Evolutionary conservation across 2,888 invertebrate genomes (phyloP), one percentile per base, ranked within the genome.

Genomic region (Mimumesa dahlbomi): DNA sequence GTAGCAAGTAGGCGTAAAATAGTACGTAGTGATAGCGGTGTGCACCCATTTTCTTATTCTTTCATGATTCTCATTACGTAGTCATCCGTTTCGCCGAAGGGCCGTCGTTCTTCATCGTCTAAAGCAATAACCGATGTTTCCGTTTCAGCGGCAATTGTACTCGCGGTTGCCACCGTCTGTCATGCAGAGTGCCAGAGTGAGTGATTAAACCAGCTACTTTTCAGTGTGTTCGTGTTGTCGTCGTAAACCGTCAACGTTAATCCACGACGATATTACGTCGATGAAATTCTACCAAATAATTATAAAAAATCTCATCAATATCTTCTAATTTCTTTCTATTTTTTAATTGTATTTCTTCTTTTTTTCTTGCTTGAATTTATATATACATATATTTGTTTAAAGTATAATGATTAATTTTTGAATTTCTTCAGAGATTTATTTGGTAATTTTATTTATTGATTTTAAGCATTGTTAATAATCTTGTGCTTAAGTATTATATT

Each of bases 151-250:
- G 84, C 85, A 82, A 85, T 88, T 83, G 79, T 88, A 81, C 85
- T 89, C 71, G 85, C 87, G 74, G 83, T 87, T 81, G 85, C 84
- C 82, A 85, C 81, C 81, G 79, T 85, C 84, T 88, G 88, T 81
- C 84, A 81, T 75, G 88, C 87, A 66, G 89, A 89, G 75, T 89
- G 89, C 80, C 89, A 89, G 78, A 89, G 89, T 89, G 75, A 89
- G 89, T 88, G 73, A 80, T 74, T 75, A 73, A 67, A 31, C 50
- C 62, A 73, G 75, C 62, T 79, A 74, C 67, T 54, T 62, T 52
- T 64, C 69, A 59, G 53, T 71, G 48, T 68, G 54, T 66, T 48
- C 66, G 63, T 72, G 43, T 61, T 53, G 56, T 57, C 66, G 34
- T 31, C 59, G 59, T 52, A 67, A 45, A 49, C 42, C 36, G 45